phyloP scores from a whole-genome alignment of 2,113 vertebrate species.

The Acinonyx jubatus region DNA sequence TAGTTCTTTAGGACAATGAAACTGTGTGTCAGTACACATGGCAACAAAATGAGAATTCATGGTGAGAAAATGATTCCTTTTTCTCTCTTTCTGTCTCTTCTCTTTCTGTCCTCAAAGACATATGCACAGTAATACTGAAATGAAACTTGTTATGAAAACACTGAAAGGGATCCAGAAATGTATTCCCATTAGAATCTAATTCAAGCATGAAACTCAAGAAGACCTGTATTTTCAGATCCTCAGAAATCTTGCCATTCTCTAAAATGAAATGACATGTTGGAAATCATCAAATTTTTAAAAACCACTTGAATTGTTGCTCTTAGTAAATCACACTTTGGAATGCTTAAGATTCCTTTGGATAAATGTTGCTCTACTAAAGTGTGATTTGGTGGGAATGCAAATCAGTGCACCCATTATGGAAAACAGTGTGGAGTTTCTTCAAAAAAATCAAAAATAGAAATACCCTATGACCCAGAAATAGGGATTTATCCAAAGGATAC shows the following conservation, averaged over 20 bases:
- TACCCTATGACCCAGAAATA: no score
- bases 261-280: background rate
- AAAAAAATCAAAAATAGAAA: no score
- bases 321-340: background rate
- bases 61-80: background rate
- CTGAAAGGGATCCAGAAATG: background rate
- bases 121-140: background rate
- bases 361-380: no score
- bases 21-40: background rate
- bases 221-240: background rate
- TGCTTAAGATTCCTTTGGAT: no score
- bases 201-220: background rate
- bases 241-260: background rate
- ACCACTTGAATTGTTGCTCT: background rate
- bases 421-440: no score
- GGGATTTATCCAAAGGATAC: no score
- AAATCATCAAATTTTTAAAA: background rate
- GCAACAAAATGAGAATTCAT: background rate
- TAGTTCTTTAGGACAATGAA: background rate
- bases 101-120: background rate
- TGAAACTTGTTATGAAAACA: background rate
- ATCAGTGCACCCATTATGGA: no score
- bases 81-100: background rate
- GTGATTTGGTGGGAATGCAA: no score
- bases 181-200: background rate